Evolutionary conservation across 2,888 invertebrate species (phyloP), one percentile per base, ranked within the genome.

Genomic region (Augochlorella aurata): DNA sequence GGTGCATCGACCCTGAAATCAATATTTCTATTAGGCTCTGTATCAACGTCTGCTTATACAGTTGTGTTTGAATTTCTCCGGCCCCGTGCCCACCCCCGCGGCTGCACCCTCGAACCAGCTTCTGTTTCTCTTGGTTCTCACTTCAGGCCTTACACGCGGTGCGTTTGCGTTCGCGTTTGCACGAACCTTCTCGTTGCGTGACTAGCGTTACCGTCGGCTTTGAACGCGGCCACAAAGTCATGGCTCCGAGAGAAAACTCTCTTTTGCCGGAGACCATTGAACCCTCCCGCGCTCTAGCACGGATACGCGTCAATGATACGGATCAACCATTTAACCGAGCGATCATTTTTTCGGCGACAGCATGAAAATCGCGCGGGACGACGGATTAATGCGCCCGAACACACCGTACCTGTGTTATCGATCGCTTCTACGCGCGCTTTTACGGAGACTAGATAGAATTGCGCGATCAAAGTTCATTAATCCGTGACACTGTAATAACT

Each of bases 1-100:
- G 79, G 88, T 88, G 58, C 88, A 81, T 85, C 89, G 89, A 90
- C 90, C 90, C 90, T 89, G 84, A 84, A 89, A 90, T 90, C 90
- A 84, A 90, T 90, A 90, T 89, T 90, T 87, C 89, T 84, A 89
- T 90, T 89, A 82, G 83, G 82, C 81, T 84, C 85, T 86, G 86
- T 85, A 89, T 90, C 87, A 86, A 89, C 82, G 85, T 87, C 80
- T 79, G 77, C 72, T 77, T 45, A 80, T 54, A 79, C 81, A 79
- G 79, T 69, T 81, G 74, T 82, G 83, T 86, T 83, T 85, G 65
- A 71, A 79, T 79, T 81, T 76, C 38, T 38, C 7, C 38, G 54
- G 1, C 7, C 14, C 21, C 68, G n/a, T 18, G 45, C 44, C 67
- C 73, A 47, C 58, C 75, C 52, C 71, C 54, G 29, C 49, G 63